These are phyloP conservation scores for Phocides pigmalion DNA, from an alignment of 1,140 invertebrate genomes.

Conservation along the genomic window DNA sequence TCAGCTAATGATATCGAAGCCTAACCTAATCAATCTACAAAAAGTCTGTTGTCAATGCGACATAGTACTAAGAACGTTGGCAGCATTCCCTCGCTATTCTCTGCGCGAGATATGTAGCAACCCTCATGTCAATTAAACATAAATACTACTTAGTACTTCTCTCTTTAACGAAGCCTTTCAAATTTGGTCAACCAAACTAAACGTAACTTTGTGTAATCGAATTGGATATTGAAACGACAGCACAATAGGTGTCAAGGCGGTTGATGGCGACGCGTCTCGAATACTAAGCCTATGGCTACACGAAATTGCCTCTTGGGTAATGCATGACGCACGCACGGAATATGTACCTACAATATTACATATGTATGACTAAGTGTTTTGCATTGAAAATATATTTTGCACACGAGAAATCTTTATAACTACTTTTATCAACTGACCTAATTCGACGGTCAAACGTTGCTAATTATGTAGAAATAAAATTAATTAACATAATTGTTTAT, in stretches of 20 bases:
- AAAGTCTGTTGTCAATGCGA: too few relatives aligned
- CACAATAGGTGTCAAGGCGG: conserved; percentile 64
- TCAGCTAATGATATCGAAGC: too few relatives aligned
- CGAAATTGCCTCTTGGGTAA: conserved; percentile 61
- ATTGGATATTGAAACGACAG: conserved; percentile 25
- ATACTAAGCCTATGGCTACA: conserved; percentile 55
- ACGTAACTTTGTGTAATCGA: conserved; percentile 12
- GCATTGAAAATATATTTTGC: conserved; percentile 18
- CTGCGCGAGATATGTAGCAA: too few relatives aligned
- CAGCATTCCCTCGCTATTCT: too few relatives aligned
- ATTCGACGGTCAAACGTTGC: neutral
- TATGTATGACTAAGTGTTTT: conserved; percentile 35
- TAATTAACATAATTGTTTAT: neutral
- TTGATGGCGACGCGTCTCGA: conserved; percentile 41
- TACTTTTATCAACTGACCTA: conserved; percentile 15
- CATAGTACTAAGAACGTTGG: too few relatives aligned
- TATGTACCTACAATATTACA: conserved; percentile 34
- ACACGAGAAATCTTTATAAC: neutral
- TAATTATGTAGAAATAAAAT: neutral
- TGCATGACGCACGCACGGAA: conserved; percentile 48
- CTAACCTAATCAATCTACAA: too few relatives aligned
- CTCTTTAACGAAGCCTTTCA: neutral
- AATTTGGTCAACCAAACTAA: conserved; percentile 1
- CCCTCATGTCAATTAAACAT: too few relatives aligned
- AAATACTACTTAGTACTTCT: neutral